A percentile compares a stretch with the other conserved stretches of the same genome.
Evolutionary conservation across 2,113 vertebrate genomes (phyloP).

Genomic region (Saguinus midas): DNA sequence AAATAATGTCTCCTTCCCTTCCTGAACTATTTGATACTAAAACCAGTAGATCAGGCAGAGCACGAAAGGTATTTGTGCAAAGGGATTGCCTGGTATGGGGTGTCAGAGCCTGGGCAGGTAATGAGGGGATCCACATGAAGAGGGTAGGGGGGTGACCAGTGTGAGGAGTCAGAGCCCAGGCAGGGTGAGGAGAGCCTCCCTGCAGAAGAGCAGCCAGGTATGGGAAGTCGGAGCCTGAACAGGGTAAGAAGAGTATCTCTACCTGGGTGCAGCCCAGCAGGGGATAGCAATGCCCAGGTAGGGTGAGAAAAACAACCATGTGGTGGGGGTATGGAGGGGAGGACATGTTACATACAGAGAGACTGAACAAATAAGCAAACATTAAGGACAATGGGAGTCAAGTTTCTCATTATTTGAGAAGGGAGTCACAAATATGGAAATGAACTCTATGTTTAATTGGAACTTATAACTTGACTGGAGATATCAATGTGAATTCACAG

Average conservation of each 20-base stretch:
- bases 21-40: background rate
- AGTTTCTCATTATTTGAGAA: background rate
- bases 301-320: background rate
- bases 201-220: background rate
- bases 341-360: background rate
- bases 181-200: background rate
- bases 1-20: background rate
- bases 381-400: background rate
- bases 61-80: background rate
- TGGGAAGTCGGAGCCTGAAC: background rate
- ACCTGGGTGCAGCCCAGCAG: background rate
- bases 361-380: background rate
- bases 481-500: background rate
- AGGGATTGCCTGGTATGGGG: background rate
- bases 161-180: background rate
- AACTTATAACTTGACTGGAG: background rate
- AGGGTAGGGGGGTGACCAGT: background rate
- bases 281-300: background rate
- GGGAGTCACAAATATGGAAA: background rate
- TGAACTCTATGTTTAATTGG: background rate
- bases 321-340: background rate
- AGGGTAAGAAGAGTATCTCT: background rate
- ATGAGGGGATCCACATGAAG: background rate
- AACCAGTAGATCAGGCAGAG: background rate
- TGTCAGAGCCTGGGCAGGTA: background rate